Base-by-base conservation (phyloP, 2,797 vertebrate genomes). In the Cheirogaleus major region DNA sequence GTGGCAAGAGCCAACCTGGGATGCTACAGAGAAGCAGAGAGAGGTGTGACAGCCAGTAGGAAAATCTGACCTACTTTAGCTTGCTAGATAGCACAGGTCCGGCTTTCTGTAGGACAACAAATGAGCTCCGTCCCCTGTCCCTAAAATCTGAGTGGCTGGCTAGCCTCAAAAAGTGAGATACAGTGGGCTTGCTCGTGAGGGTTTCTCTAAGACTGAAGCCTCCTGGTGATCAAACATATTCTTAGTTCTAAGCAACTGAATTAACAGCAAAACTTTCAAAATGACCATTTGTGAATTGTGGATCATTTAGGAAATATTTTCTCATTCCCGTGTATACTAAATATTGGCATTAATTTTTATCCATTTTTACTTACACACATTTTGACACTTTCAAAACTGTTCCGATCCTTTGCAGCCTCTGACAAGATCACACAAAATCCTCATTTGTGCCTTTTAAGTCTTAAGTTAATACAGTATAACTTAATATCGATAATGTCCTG, bases 81-180 rank as follows among this genome's bases (percentile, higher is more conserved):
- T 72, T 32, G 23, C 14, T 81, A 57, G 57, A 59, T 35, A 65
- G 61, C 73, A 45, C 43, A 94, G 35, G 22, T 25, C 22, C 23
- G 1, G 4, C 65, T 85, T 38, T 4, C n/a, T 27, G 1, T 0
- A 25, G 7, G 2, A 63, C 6, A 7, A 30, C 2, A 4, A 52
- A 83, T 27, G 57, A 79, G 48, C 4, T 35, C 5, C 0, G 6
- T 32, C 10, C 11, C 43, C 45, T 30, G 17, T 18, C 22, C 55
- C 45, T 57, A 57, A 23, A 73, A 78, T 59, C 8, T 10, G 57
- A 65, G 30, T 0, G 38, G 50, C 15, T 52, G 3, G 65, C 45
- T 5, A 4, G 38, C 27, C 70, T 76, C 41, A 35, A 4, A 45
- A 35, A 67, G 75, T 22, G 25, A 70, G 7, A 22, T 22, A 7